Evolutionary conservation across 2,113 vertebrate genomes (phyloP).

Genomic region (Sylvia atricapilla): DNA sequence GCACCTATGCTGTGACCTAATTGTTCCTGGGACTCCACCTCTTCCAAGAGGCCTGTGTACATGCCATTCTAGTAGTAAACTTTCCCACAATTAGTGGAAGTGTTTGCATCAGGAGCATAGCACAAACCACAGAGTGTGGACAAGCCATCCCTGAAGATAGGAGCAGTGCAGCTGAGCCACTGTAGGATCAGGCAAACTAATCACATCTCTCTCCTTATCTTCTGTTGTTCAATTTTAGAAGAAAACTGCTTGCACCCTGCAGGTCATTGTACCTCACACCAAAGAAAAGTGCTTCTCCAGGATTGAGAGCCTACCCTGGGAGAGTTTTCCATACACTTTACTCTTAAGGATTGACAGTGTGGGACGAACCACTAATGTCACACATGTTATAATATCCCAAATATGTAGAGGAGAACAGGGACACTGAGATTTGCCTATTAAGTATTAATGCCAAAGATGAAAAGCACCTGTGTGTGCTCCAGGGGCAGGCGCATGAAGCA

Average conservation of each 20-base stretch:
- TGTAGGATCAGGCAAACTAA: background rate
- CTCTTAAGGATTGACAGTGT: background rate
- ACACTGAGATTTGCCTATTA: background rate
- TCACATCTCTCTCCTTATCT: background rate
- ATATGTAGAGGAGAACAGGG: background rate
- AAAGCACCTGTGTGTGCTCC: background rate
- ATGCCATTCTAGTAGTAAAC: conserved; percentile 1
- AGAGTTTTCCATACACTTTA: background rate
- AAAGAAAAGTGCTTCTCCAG: background rate
- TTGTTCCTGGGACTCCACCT: conserved; percentile 22
- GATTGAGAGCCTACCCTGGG: background rate
- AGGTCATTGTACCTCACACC: background rate
- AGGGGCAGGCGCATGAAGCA: background rate
- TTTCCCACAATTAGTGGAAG: background rate
- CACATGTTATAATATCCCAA: background rate
- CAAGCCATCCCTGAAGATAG: background rate
- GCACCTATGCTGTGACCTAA: conserved; percentile 10
- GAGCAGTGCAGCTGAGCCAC: background rate
- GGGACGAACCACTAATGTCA: background rate
- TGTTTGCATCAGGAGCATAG: background rate
- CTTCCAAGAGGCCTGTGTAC: background rate
- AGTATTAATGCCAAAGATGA: background rate
- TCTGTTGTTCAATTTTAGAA: background rate
- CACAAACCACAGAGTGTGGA: background rate
- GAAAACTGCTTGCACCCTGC: background rate